Evolutionary conservation across 2,888 invertebrate genomes (phyloP), one percentile per base, ranked within the genome.

Genomic region (Catocala nupta): DNA sequence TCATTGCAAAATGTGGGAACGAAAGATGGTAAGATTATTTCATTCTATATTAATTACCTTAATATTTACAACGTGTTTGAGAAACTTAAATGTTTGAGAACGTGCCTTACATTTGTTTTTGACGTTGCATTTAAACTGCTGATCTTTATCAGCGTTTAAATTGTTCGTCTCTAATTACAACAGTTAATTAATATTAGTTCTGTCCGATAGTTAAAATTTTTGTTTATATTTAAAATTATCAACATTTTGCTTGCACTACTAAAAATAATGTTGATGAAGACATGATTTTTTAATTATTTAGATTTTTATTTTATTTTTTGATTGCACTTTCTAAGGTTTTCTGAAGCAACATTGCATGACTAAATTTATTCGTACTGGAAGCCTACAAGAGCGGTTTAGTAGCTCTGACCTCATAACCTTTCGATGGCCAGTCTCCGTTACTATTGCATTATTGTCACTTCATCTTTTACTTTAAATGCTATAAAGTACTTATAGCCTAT

Each of bases 1-100:
- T 54, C 75, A 77, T 77, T 77, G 59, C 78, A 70, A 70, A 66
- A 76, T 75, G 78, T 77, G 78, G 63, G 76, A 76, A 77, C 64
- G 47, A 51, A 49, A 72, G 72, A 76, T 77, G 33, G 5, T 43
- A 44, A 65, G 70, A 76, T 77, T 39, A 8, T 61, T 63, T 60
- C 63, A 58, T 68, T 59, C 65, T 68, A 66, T 70, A 72, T 70
- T 76, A 76, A 75, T 71, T 77, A 65, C 62, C 43, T 65, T 57
- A 62, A 72, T 67, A 77, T 75, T 76, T 76, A 75, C 77, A 70
- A 63, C 55, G 62, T 59, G 68, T 66, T 73, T 55, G 59, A 42
- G 66, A 63, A 74, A 74, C 65, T 56, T 44, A 13, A 50, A 48
- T 34, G 33, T 49, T 56, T 48, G 16, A 33, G 48, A 53, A 48